phyloP scores from a whole-genome alignment of 1,140 invertebrate genomes.

The Drosophila triauraria region DNA sequence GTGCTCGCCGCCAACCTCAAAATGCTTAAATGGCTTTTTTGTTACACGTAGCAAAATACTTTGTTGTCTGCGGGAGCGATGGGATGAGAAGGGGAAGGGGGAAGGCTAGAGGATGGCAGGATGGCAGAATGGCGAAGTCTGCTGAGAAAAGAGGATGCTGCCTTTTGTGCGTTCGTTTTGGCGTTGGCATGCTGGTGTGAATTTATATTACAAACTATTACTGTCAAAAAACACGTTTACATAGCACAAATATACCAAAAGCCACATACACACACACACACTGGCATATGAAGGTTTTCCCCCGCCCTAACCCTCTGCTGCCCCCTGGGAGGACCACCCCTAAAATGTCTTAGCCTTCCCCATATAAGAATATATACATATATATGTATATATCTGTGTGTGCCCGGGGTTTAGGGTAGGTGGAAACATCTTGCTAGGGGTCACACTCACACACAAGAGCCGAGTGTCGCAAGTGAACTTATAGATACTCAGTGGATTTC shows the following conservation, averaged over 20 bases:
- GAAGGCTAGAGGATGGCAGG: background rate
- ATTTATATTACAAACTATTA: conserved; percentile 84
- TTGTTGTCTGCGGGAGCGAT: conserved; percentile 63
- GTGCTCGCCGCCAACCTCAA: conserved; percentile 65
- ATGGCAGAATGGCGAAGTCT: background rate
- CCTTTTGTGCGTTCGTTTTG: conserved; percentile 70
- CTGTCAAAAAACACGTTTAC: conserved; percentile 84
- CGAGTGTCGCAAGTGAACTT: background rate
- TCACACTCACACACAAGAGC: conserved; percentile 31
- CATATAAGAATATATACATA: conserved; percentile 3
- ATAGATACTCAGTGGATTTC: background rate
- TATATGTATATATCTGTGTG: conserved; percentile 14
- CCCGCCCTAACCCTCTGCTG: conserved; percentile 13
- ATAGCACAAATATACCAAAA: conserved; percentile 74
- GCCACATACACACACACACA: conserved; percentile 30
- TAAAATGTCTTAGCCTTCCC: conserved; percentile 36
- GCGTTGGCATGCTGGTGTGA: conserved; percentile 77
- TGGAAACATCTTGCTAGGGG: conserved; percentile 66
- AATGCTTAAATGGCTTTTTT: conserved; percentile 84
- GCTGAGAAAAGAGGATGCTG: conserved; percentile 23
- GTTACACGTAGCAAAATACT: conserved; percentile 83
- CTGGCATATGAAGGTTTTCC: conserved; percentile 23
- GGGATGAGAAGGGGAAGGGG: conserved; percentile 1
- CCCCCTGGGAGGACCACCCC: conserved; percentile 50
- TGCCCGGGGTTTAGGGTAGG: conserved; percentile 55